Evolutionary conservation across 1,140 invertebrate genomes (phyloP).

Genomic region (Heterodera schachtii): DNA sequence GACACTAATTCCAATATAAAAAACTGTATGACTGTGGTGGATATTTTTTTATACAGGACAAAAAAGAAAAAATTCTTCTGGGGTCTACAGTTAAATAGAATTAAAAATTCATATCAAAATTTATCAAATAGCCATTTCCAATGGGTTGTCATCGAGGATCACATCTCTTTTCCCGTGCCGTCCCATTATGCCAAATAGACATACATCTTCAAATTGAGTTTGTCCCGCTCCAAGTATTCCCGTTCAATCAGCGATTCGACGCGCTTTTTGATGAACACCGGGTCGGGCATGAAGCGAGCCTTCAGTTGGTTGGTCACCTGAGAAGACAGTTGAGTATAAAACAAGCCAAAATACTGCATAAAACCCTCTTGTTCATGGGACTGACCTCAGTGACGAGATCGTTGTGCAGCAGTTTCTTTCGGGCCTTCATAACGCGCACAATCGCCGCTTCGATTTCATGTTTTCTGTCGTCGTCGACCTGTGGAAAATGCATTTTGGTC

Average conservation of each 20-base stretch:
- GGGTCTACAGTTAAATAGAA: background rate
- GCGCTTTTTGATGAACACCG: slow-evolving; percentile 95
- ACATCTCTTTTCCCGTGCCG: background rate
- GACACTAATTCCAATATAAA: too few relatives aligned
- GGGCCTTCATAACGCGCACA: slow-evolving; percentile 98
- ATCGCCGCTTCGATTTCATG: slow-evolving; percentile 99
- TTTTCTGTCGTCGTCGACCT: slow-evolving; percentile 93
- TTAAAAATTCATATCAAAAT: background rate
- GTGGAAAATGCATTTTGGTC: background rate
- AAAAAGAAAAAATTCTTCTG: background rate
- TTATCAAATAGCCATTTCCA: background rate
- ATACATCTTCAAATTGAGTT: slow-evolving; percentile 54
- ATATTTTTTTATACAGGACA: background rate
- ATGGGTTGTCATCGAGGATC: background rate
- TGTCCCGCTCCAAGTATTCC: slow-evolving; percentile 86
- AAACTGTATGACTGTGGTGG: background rate
- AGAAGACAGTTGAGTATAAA: slow-evolving; percentile 25
- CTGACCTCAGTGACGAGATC: slow-evolving; percentile 85
- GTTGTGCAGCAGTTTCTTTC: slow-evolving; percentile 84
- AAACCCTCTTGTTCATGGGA: too few relatives aligned
- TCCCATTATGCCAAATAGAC: slow-evolving; percentile 1
- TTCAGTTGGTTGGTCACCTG: slow-evolving; percentile 91
- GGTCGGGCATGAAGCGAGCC: slow-evolving; percentile 92
- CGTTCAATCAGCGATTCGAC: slow-evolving; percentile 98
- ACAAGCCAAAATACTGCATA: background rate